These are phyloP conservation scores for Terrapene triunguis DNA, from an alignment of 2,113 vertebrate species.

Conservation along the genomic window DNA sequence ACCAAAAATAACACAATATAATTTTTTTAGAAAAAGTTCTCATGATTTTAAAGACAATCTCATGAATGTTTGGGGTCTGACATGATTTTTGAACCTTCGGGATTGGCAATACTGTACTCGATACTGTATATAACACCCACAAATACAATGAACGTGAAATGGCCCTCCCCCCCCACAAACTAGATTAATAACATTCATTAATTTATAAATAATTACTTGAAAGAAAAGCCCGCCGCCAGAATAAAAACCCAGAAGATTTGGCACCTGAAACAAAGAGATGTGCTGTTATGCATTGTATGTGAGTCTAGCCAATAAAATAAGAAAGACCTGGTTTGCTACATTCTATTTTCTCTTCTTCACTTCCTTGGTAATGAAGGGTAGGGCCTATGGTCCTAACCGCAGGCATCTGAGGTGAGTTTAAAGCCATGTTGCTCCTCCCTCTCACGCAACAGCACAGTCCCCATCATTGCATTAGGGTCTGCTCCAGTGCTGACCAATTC, in stretches of 20 bases:
- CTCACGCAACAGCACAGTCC: neutral
- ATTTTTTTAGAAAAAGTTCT: neutral
- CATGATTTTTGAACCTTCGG: conserved; percentile 22
- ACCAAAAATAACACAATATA: neutral
- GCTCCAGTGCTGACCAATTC: neutral
- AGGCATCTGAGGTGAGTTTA: neutral
- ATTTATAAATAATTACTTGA: neutral
- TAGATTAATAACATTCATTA: neutral
- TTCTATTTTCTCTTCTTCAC: neutral
- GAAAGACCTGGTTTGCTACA: neutral
- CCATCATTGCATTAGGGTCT: neutral
- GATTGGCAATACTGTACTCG: neutral
- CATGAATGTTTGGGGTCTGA: neutral
- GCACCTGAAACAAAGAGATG: neutral
- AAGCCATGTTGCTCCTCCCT: neutral
- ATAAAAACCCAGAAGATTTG: neutral
- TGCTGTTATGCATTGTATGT: neutral
- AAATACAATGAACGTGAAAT: conserved; percentile 14
- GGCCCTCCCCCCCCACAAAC: neutral
- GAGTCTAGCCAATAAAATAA: neutral
- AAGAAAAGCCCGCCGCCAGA: neutral
- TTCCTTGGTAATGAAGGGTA: neutral
- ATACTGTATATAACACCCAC: neutral
- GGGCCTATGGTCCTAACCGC: neutral
- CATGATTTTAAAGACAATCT: neutral